Evolutionary conservation across 2,888 invertebrate genomes (phyloP), one percentile per base, ranked within the genome.

Genomic region (Napeogenes inachia): DNA sequence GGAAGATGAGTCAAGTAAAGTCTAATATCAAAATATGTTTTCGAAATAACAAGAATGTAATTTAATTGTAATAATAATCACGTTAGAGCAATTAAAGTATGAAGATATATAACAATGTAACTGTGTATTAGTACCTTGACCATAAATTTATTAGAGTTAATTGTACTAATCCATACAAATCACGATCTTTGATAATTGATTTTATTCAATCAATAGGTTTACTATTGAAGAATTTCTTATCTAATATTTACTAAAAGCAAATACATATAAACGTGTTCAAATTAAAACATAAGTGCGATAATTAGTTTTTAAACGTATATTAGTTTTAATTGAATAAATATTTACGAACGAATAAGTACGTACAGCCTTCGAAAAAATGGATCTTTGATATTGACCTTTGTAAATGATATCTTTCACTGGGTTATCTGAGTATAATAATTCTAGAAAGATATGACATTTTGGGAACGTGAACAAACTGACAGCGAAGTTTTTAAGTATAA

Each of bases 1-100:
- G 58, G 54, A 55, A 56, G 46, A 57, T 54, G 13, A 21, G 30
- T 30, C 55, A 54, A n/a, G 54, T 61, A 30, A 54, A 35, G 8
- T 53, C 53, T 47, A 56, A 10, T 46, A 35, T 46, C 5, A 13
- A 42, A 21, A 45, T 45, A 56, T 45, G 21, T 50, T 8, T 50
- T 50, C 6, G 50, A 30, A 30, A 30, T 21, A 30, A 21, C 30
- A 5, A 50, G 50, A 50, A 10, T 30, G 8, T 50, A 30, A 30
- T 30, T 13, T 50, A 50, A 50, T n/a, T 12, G 8, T 50, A 30
- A 50, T 42, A 10, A 10, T 42, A 42, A 10, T 42, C 42, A 42
- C 42, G 2, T 42, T 10, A 42, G 5, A 38, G 38, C 8, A 12
- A 10, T 10, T 42, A 42, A 42, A 42, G 2, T 8, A 12, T 42